Conservation (phyloP, 2,797 vertebrate species). For the Leptatherina wallacei region DNA sequence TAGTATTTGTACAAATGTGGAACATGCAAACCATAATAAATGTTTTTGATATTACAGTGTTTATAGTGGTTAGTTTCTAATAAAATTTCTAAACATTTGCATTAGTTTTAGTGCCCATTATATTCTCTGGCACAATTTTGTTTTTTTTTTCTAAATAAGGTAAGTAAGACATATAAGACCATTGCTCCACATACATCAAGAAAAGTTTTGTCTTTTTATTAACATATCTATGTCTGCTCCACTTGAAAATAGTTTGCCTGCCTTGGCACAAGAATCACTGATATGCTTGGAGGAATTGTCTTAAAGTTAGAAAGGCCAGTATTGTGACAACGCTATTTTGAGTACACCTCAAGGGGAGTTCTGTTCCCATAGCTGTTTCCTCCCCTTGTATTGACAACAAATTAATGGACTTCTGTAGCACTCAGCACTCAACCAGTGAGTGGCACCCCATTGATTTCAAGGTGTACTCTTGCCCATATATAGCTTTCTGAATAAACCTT, state of each 20-base stretch:
- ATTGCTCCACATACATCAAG: not conserved
- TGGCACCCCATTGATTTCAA: conserved; percentile 86
- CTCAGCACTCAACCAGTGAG: conserved; percentile 83
- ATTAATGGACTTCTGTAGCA: conserved; percentile 85
- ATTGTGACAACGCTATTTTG: conserved; percentile 49
- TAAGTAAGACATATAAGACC: not conserved
- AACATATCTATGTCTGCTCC: not conserved
- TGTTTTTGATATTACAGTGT: not conserved
- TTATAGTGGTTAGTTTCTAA: not conserved
- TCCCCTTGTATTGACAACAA: conserved; percentile 80
- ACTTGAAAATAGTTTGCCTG: conserved; percentile 28
- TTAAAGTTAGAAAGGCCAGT: conserved; percentile 51
- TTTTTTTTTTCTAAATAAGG: not conserved
- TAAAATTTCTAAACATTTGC: not conserved
- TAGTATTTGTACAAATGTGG: not conserved
- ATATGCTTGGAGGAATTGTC: conserved; percentile 23
- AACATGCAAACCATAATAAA: not conserved
- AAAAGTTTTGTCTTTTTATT: not conserved
- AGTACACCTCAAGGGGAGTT: conserved; percentile 64
- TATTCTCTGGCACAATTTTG: not conserved
- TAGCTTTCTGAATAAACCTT: conserved; percentile 86
- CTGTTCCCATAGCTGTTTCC: conserved; percentile 72
- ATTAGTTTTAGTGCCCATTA: not conserved
- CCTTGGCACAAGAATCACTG: conserved; percentile 16
- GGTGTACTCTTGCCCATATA: conserved; percentile 87